Conservation (phyloP, 2,113 vertebrate species). For the Corvus moneduloides region DNA sequence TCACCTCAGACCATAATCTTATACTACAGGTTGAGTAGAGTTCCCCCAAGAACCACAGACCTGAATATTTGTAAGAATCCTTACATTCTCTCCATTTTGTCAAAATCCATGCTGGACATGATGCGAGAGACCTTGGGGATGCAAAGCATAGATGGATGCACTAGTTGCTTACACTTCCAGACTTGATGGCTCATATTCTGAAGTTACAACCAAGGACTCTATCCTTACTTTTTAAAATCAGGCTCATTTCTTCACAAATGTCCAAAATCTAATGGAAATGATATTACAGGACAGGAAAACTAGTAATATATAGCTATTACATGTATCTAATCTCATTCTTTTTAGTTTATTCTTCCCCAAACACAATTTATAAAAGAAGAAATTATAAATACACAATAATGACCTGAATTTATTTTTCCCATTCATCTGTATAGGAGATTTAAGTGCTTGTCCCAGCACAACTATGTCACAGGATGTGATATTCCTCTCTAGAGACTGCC, state of each 20-base stretch:
- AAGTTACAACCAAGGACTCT: neutral
- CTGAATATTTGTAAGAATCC: neutral
- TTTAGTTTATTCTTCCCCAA: neutral
- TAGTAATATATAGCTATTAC: no score
- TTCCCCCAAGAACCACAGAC: neutral
- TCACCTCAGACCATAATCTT: neutral
- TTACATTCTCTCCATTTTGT: neutral
- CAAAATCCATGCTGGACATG: neutral
- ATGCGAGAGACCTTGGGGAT: neutral
- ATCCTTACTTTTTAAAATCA: neutral
- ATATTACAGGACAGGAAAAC: neutral
- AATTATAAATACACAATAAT: neutral
- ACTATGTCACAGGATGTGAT: neutral
- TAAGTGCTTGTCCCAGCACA: neutral
- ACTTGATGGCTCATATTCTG: neutral
- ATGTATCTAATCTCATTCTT: neutral
- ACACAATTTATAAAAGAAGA: neutral
- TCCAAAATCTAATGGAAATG: neutral
- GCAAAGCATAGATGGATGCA: neutral
- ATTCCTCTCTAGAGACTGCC: neutral
- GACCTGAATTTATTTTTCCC: neutral
- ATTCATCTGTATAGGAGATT: neutral
- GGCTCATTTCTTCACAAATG: neutral
- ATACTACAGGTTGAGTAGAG: neutral
- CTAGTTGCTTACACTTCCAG: neutral